Evolutionary conservation across 2,888 invertebrate species (phyloP).

Genomic region (Lithophane socia): DNA sequence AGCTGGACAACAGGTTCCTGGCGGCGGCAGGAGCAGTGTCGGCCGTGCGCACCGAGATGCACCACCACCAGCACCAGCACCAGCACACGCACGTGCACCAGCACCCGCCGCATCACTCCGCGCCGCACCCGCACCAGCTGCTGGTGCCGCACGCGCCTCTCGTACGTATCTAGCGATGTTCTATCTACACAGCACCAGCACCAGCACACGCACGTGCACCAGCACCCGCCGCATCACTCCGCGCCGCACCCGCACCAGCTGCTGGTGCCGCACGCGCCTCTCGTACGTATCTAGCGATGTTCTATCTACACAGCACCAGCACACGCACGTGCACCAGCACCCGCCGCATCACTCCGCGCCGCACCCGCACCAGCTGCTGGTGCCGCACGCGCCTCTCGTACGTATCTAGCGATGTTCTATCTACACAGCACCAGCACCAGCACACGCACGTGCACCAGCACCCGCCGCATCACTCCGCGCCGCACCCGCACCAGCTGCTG

Average conservation of each 20-base stretch:
- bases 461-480: slow-evolving; percentile 91
- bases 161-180: slow-evolving; percentile 81
- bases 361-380: slow-evolving; percentile 73
- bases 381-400: slow-evolving; percentile 88
- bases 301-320: slow-evolving; percentile 90
- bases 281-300: slow-evolving; percentile 85
- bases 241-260: slow-evolving; percentile 88
- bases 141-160: slow-evolving; percentile 80
- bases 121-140: slow-evolving; percentile 86
- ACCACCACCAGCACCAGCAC: slow-evolving; percentile 95
- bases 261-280: slow-evolving; percentile 73
- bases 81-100: slow-evolving; percentile 98
- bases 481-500: slow-evolving; percentile 80
- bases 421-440: slow-evolving; percentile 93
- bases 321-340: slow-evolving; percentile 97
- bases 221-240: slow-evolving; percentile 92
- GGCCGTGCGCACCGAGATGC: slow-evolving; percentile 95
- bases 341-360: slow-evolving; percentile 92
- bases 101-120: slow-evolving; percentile 92
- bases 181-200: slow-evolving; percentile 74
- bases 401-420: slow-evolving; percentile 18
- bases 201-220: slow-evolving; percentile 97
- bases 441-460: slow-evolving; percentile 97
- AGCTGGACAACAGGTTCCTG: slow-evolving; percentile 97
- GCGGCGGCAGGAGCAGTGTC: slow-evolving; percentile 94